Conservation (phyloP, 2,888 invertebrate genomes). For the Aphidoletes aphidimyza region DNA sequence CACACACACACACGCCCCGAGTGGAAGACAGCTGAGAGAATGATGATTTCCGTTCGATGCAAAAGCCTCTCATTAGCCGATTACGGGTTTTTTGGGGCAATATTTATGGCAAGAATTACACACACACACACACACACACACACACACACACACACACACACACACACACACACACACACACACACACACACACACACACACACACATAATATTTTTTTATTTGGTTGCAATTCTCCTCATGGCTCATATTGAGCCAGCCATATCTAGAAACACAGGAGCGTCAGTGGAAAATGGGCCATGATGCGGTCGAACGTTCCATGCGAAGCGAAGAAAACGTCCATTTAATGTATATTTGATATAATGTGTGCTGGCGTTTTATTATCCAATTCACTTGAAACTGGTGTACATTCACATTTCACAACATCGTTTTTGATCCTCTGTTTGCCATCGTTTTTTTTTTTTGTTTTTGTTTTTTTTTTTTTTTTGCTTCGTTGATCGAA, state of each 20-base stretch:
- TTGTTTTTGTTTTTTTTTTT: too few species aligned
- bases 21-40: background rate
- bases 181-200: too few species aligned
- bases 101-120: background rate
- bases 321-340: background rate
- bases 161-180: too few species aligned
- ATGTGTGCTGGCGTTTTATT: background rate
- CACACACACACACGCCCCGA: too few species aligned
- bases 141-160: too few species aligned
- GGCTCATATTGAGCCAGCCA: background rate
- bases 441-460: too few species aligned
- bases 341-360: constrained; percentile 19
- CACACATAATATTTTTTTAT: too few species aligned
- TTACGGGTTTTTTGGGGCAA: background rate
- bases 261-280: background rate
- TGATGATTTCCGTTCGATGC: too few species aligned
- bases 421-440: too few species aligned
- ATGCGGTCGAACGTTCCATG: background rate
- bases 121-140: too few species aligned
- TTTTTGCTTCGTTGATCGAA: too few species aligned
- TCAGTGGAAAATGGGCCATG: background rate
- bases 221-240: too few species aligned
- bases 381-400: background rate
- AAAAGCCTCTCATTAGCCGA: background rate
- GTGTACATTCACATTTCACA: background rate